Percentiles rank a stretch among this genome's conserved stretches.
Evolutionary conservation across 2,797 vertebrate species (phyloP).

Genomic region (Sylvia borin): DNA sequence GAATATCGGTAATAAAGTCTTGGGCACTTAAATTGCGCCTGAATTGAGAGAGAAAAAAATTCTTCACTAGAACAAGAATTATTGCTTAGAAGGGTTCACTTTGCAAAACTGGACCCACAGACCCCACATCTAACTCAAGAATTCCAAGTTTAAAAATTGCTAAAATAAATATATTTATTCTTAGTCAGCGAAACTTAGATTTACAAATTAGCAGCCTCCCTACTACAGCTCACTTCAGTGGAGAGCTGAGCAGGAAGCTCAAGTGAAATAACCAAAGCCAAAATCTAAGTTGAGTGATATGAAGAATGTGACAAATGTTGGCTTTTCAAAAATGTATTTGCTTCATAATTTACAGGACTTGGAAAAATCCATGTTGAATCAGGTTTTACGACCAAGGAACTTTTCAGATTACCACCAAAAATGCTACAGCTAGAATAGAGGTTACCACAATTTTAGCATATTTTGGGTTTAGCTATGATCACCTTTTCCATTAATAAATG

Average conservation of each 20-base stretch:
- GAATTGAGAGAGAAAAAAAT: background rate
- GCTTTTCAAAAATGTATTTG: background rate
- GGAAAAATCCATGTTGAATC: background rate
- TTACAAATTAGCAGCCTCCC: background rate
- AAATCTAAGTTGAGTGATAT: background rate
- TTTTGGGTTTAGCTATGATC: background rate
- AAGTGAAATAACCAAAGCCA: background rate
- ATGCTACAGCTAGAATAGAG: background rate
- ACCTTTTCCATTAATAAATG: background rate
- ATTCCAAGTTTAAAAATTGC: background rate
- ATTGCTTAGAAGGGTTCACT: background rate
- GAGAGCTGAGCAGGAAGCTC: background rate
- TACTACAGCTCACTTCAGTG: background rate
- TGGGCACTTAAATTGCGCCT: background rate
- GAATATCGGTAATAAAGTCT: background rate
- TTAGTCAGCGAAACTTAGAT: background rate
- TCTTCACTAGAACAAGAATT: background rate
- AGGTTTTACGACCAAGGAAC: background rate
- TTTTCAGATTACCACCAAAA: conserved; percentile 64
- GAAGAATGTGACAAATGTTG: background rate
- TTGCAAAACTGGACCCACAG: background rate
- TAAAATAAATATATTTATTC: background rate
- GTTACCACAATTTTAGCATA: background rate
- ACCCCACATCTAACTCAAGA: background rate
- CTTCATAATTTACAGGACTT: background rate